Evolutionary conservation across 2,113 vertebrate species (phyloP).

Genomic region (Epinephelus fuscoguttatus): DNA sequence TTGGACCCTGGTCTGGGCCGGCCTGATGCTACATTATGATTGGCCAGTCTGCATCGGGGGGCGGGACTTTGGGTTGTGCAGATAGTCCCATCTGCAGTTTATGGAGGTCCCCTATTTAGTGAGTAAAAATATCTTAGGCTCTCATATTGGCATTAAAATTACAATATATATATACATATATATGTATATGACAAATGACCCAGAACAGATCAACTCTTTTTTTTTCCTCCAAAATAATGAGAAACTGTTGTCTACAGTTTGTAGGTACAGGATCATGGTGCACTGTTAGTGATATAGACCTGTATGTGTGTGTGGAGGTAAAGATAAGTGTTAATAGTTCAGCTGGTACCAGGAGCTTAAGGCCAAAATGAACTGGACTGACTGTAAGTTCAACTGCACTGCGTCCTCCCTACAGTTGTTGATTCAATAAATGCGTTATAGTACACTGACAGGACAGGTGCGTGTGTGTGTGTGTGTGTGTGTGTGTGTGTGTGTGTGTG

Average conservation of each 20-base stretch:
- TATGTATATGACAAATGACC: no score
- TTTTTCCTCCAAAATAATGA: background rate
- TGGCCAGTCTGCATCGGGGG: no score
- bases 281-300: background rate
- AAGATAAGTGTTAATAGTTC: background rate
- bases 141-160: no score
- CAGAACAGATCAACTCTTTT: no score
- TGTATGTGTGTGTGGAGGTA: background rate
- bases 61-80: no score
- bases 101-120: no score
- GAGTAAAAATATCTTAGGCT: no score
- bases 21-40: no score
- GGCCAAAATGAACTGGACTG: constrained; percentile 20
- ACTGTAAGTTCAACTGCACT: background rate
- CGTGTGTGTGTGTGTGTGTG: background rate
- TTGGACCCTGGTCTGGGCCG: no score
- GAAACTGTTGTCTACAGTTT: background rate
- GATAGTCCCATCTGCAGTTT: no score
- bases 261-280: background rate
- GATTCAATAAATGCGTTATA: constrained; percentile 2
- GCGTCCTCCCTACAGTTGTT: background rate
- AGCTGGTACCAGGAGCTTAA: rapidly evolving
- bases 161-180: no score
- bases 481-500: constrained; percentile 9
- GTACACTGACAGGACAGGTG: background rate